Base-by-base conservation (phyloP, 2,888 invertebrate species). In the Campoplex capitator region DNA sequence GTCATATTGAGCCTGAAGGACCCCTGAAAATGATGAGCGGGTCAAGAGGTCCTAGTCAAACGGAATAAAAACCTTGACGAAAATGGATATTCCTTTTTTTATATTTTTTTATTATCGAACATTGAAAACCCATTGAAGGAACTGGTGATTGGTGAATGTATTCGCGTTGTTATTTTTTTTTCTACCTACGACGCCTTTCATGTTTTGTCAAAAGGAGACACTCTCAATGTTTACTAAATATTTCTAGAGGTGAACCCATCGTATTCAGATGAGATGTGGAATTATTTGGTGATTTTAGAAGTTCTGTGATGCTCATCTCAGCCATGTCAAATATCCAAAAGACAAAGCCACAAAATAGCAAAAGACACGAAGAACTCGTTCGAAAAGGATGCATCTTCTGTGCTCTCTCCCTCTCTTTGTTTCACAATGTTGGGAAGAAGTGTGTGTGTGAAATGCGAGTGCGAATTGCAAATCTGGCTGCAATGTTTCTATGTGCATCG, bases 381-480 rank as follows among this genome's bases (percentile, higher is more conserved):
- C 45, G 45, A 13, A 45, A 45, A 45, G 3, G 32, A 35, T 2
- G 13, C 38, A 18, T 11, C 2, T 51, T 32, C 28, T 70, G 9
- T 4, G 32, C 11, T 58, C 35, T 71, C 16, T 45, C 11, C 45
- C 35, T 71, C n/a, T 42, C 67, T 70, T 85, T 79, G 67, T 70
- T 28, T 62, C 4, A 2, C 32, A 32, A 62, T 32, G 81, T 81
- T 70, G 73, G 77, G 58, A 68, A 51, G 54, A 71, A 84, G 42
- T 45, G 70, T 42, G 79, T 58, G 65, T 58, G 65, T 70, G 76
- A 81, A 62, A 67, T 54, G 48, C 79, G 78, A 75, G 82, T 83
- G 79, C 74, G 84, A 84, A 87, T 83, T 84, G 84, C 83, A 84
- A 87, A 87, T 87, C 79, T 83, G 76, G 82, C 82, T 84, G 70